Evolutionary conservation across 2,888 invertebrate genomes (phyloP).

Genomic region (Rhabditophanes sp.): DNA sequence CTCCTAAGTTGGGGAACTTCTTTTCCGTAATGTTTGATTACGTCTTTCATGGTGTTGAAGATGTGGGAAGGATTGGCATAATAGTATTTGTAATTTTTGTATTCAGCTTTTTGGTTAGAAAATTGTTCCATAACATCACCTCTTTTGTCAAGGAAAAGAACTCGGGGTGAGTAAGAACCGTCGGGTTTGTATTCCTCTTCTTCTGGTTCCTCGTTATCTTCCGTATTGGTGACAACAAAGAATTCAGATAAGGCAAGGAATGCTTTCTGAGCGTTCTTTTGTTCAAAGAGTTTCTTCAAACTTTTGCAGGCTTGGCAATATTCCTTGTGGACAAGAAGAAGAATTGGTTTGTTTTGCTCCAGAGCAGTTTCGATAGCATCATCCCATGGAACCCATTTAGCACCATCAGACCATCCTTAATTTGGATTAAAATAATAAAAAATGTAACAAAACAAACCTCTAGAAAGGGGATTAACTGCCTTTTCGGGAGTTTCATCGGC

Average conservation of each 20-base stretch:
- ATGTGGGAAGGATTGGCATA: constrained; percentile 43
- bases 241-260: constrained; percentile 40
- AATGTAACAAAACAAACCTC: too few species aligned
- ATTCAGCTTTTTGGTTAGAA: constrained; percentile 43
- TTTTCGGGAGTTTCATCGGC: too few species aligned
- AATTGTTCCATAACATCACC: constrained; percentile 35
- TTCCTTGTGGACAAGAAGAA: constrained; percentile 48
- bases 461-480: too few species aligned
- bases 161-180: constrained; percentile 38
- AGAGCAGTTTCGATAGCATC: constrained; percentile 40
- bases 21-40: constrained; percentile 30
- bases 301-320: constrained; percentile 49
- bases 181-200: constrained; percentile 43
- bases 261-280: constrained; percentile 42
- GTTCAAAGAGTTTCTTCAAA: constrained; percentile 43
- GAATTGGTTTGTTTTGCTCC: constrained; percentile 45
- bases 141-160: constrained; percentile 40
- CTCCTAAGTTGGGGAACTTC: constrained; percentile 35
- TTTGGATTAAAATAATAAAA: neutral
- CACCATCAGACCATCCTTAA: constrained; percentile 41
- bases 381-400: constrained; percentile 43
- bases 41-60: constrained; percentile 41
- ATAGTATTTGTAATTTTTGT: constrained; percentile 43
- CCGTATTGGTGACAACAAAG: constrained; percentile 47
- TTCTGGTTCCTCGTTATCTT: constrained; percentile 47